A percentile compares a stretch with the other conserved stretches of the same genome.
Evolutionary conservation across 1,140 invertebrate species (phyloP).

Genomic region (Drosophila ficusphila): DNA sequence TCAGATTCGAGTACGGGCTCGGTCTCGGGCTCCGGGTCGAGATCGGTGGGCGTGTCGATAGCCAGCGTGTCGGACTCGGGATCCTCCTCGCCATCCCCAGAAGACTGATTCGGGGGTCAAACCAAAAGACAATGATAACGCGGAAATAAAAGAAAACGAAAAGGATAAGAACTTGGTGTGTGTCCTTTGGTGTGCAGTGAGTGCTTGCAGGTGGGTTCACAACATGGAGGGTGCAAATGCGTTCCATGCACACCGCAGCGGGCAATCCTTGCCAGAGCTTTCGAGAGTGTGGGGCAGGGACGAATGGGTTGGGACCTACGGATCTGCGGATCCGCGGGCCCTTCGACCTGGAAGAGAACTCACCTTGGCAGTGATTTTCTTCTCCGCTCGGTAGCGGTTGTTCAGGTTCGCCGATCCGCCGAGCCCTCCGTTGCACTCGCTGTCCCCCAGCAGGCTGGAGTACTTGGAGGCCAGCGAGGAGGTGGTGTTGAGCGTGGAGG

Average conservation of each 20-base stretch:
- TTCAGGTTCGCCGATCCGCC: slow-evolving; percentile 66
- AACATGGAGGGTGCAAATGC: slow-evolving; percentile 38
- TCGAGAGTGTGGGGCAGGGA: slow-evolving; percentile 16
- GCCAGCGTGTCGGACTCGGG: slow-evolving; percentile 60
- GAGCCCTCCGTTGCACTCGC: slow-evolving; percentile 67
- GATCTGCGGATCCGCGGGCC: neutral
- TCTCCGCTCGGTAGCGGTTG: slow-evolving; percentile 82
- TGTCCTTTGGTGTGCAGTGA: slow-evolving; percentile 22
- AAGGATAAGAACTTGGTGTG: slow-evolving; percentile 25
- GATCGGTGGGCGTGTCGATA: slow-evolving; percentile 69
- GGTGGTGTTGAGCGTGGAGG: slow-evolving; percentile 76
- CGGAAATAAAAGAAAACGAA: slow-evolving; percentile 42
- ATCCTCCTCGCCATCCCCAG: slow-evolving; percentile 61
- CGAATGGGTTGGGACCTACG: neutral
- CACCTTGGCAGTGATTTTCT: slow-evolving; percentile 84
- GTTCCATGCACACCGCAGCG: slow-evolving; percentile 27
- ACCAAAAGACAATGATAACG: slow-evolving; percentile 36
- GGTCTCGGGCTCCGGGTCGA: slow-evolving; percentile 40
- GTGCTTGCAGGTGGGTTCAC: slow-evolving; percentile 17
- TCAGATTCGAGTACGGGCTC: neutral
- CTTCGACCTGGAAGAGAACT: slow-evolving; percentile 21
- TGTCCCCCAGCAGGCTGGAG: slow-evolving; percentile 77
- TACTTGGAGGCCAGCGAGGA: slow-evolving; percentile 80
- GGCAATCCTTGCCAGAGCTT: slow-evolving; percentile 8
- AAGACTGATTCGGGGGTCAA: slow-evolving; percentile 56